Percentiles rank a stretch among this genome's conserved stretches.
phyloP scores from a whole-genome alignment of 2,888 invertebrate genomes.

The Lottia gigantea region DNA sequence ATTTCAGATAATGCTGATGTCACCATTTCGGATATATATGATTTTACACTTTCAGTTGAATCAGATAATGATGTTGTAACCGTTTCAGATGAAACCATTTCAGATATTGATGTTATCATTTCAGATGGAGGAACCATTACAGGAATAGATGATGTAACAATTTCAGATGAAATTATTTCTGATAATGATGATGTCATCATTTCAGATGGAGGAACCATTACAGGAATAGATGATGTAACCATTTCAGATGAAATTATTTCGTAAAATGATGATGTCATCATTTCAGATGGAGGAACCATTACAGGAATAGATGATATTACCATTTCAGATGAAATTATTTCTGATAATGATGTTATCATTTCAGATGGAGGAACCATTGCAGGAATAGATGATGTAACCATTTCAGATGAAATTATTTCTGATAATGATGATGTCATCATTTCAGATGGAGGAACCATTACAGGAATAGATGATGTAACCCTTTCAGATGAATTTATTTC shows the following conservation, averaged over 20 bases:
- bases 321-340: conserved; percentile 3
- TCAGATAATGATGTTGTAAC: neutral
- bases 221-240: neutral
- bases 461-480: neutral
- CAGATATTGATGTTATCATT: neutral
- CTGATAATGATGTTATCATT: neutral
- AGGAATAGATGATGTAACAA: neutral
- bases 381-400: neutral
- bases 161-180: conserved; percentile 1
- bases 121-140: neutral
- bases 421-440: neutral
- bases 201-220: neutral
- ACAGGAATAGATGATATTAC: neutral
- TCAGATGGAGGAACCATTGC: neutral
- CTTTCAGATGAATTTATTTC: neutral
- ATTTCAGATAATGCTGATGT: neutral
- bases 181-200: neutral
- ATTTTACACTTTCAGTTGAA: too few relatives aligned
- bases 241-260: neutral
- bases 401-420: neutral
- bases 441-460: neutral
- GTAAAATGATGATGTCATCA: neutral
- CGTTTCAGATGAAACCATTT: neutral
- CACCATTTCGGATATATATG: neutral
- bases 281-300: neutral